Conservation (phyloP, 2,888 invertebrate species). For the Falcaria lacertinaria region DNA sequence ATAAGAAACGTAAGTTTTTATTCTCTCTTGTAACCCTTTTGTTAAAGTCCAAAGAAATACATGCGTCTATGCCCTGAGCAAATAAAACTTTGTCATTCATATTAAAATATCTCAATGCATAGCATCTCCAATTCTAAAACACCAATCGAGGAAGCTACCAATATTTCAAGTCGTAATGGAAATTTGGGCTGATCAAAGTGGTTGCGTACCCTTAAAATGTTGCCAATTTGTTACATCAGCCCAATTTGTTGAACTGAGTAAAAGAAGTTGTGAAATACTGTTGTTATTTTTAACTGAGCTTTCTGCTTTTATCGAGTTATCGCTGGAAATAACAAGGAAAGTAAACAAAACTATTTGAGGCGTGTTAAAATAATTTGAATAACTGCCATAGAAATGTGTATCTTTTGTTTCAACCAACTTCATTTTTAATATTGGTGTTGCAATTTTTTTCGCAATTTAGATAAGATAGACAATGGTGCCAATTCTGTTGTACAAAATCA, state of each 20-base stretch:
- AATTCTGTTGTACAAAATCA: no score
- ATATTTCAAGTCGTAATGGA: constrained; percentile 34
- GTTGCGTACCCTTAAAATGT: constrained; percentile 37
- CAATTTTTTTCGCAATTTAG: no score
- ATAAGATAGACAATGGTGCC: no score
- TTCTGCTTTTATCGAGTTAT: not conserved
- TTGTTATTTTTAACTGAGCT: not conserved
- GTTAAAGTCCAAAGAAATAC: no score
- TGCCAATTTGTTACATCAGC: constrained; percentile 34
- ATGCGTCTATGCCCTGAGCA: no score
- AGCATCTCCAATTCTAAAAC: constrained; percentile 17
- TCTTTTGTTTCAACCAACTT: no score
- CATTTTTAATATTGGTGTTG: no score
- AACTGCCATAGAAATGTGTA: no score
- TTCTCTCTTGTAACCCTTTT: no score
- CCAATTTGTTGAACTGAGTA: constrained; percentile 13
- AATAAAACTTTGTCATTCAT: no score
- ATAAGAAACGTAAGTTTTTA: no score
- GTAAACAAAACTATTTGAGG: not conserved
- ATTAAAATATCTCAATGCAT: no score
- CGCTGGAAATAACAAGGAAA: not conserved
- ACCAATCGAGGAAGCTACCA: constrained; percentile 12
- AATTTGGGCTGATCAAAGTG: constrained; percentile 38
- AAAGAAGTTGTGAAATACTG: not conserved
- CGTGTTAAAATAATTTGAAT: not conserved